phyloP scores from a whole-genome alignment of 1,140 invertebrate species.

The Ostrea edulis region DNA sequence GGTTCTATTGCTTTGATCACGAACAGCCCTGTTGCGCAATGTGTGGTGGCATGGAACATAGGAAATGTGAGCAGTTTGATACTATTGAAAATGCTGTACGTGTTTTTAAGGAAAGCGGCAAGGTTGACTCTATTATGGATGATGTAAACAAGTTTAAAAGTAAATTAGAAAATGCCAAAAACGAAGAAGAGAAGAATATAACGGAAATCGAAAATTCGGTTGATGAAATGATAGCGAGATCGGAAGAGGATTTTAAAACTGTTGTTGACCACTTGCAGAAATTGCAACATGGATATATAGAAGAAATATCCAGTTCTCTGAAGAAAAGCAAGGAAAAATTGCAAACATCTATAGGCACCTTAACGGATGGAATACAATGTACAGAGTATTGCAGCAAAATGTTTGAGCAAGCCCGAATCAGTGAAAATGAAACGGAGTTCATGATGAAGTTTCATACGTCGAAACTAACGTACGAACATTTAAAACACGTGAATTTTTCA shows the following conservation, averaged over 20 bases:
- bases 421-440: background rate
- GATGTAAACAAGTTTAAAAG: background rate
- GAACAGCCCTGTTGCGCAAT: background rate
- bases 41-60: slow-evolving; percentile 1
- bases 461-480: background rate
- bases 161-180: background rate
- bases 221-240: background rate
- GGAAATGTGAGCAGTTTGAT: background rate
- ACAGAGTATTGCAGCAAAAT: background rate
- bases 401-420: background rate
- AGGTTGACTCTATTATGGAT: background rate
- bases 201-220: background rate
- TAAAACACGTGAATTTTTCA: background rate
- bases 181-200: background rate
- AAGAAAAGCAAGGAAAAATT: background rate
- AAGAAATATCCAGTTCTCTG: background rate
- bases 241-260: background rate
- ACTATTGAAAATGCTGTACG: background rate
- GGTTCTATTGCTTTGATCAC: background rate
- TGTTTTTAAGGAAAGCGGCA: background rate
- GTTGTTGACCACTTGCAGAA: background rate
- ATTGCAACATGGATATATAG: background rate
- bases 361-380: background rate
- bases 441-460: background rate
- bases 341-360: background rate